Percentiles rank a stretch among this genome's conserved stretches.
Conservation (phyloP, 2,797 vertebrate species). For the Macropus fuliginosus region DNA sequence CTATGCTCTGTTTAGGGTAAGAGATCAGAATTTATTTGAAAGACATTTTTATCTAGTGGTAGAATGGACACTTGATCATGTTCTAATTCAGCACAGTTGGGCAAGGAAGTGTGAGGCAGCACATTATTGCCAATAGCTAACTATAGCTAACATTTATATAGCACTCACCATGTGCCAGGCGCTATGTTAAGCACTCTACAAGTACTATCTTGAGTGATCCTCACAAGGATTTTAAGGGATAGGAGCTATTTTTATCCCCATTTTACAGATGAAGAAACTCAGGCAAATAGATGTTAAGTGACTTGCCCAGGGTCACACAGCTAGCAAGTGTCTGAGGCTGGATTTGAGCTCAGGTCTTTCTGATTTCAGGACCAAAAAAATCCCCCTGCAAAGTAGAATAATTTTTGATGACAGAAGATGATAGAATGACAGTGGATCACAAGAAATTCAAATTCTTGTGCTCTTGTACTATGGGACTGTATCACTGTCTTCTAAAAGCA, state of each 20-base stretch:
- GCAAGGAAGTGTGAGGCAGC: conserved; percentile 61
- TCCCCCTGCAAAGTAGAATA: no score
- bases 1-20: conserved; percentile 66
- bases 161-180: neutral
- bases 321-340: neutral
- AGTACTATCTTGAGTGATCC: neutral
- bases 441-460: neutral
- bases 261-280: neutral
- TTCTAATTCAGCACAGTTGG: conserved; percentile 71
- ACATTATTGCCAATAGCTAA: conserved; percentile 44
- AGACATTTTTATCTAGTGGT: conserved; percentile 18
- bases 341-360: no score
- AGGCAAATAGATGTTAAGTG: neutral
- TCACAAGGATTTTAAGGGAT: neutral
- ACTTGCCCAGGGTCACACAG: neutral
- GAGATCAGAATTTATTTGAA: conserved; percentile 74
- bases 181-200: neutral
- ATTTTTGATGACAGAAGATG: neutral
- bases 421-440: neutral
- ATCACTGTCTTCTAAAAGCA: neutral
- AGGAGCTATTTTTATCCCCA: no score
- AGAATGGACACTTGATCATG: conserved; percentile 65
- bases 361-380: no score
- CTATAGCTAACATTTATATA: neutral
- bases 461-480: neutral